Evolutionary conservation across 2,797 vertebrate genomes (phyloP), one percentile per base, ranked within the genome.

Genomic region (Arrhamphus sclerolepis): DNA sequence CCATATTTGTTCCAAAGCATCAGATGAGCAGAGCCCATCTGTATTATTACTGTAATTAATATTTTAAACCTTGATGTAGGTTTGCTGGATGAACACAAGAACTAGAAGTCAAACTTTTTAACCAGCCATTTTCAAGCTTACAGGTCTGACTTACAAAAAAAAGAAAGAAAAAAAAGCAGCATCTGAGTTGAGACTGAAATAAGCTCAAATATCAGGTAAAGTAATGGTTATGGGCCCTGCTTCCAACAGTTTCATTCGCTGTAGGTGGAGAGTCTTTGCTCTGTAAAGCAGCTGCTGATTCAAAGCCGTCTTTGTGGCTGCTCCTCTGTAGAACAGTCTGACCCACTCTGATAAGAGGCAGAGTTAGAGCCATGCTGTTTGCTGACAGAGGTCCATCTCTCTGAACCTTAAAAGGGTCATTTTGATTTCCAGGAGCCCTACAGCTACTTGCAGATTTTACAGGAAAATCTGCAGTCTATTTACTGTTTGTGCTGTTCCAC

Each of bases 221-320:
- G 43, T 67, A 56, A 75, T 63, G 50, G 61, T 71, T 51, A 70
- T 38, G 52, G 49, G 40, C 59, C 49, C 17, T 31, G 28, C 61
- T 66, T 79, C 53, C 67, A 53, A 62, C 65, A 67, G 63, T 66
- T 80, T 63, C 54, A 71, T 67, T 68, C 55, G 31, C 55, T 21
- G 53, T 55, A 44, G 44, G 66, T 52, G 58, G 41, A 66, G 47
- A 21, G 55, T 61, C 55, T 66, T 55, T 16, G 48, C 62, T 75
- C 60, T 2, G 28, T 65, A 66, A 74, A 68, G 65, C 57, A 38
- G 60, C 67, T 51, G 79, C 72, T 83, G 61, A 85, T 74, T 85
- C 80, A 82, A 53, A n/a, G 57, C 38, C 29, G 18, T 53, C 70
- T 74, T 26, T 18, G 55, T 40, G 59, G 69, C 71, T 55, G 59